Evolutionary conservation across 2,797 vertebrate species (phyloP).

Genomic region (Neosilurus hyrtlii): DNA sequence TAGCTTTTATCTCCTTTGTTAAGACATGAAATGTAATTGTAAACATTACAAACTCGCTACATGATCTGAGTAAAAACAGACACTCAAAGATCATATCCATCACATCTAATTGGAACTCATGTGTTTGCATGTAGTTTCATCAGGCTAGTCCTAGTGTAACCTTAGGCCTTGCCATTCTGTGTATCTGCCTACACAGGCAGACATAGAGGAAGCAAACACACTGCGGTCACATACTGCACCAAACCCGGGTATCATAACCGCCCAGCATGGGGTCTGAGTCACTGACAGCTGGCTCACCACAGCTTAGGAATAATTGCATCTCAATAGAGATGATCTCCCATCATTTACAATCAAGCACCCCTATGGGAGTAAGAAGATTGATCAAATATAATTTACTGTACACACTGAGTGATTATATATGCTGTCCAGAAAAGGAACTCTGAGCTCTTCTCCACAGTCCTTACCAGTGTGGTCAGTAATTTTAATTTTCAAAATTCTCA

Average conservation of each 20-base stretch:
- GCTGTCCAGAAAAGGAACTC: no score
- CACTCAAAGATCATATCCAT: not conserved
- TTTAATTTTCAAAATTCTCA: not conserved
- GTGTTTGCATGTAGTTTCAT: not conserved
- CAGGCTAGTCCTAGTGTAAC: not conserved
- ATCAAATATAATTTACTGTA: not conserved
- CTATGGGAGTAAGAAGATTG: not conserved
- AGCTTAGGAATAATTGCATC: not conserved
- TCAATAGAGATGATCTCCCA: not conserved
- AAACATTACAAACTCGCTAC: not conserved
- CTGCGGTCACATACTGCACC: slow-evolving; percentile 7
- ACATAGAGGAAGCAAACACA: not conserved
- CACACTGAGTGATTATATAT: not conserved
- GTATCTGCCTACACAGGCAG: not conserved
- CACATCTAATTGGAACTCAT: not conserved
- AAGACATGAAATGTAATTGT: not conserved
- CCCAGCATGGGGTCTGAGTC: slow-evolving; percentile 20
- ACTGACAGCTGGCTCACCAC: slow-evolving; percentile 21
- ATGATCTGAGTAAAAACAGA: not conserved
- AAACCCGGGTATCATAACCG: slow-evolving; percentile 23
- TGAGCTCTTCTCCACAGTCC: not conserved
- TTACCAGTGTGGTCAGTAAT: not conserved
- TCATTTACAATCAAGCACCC: not conserved
- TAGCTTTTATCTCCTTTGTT: not conserved
- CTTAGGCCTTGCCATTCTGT: not conserved